Base-by-base conservation (phyloP, 37 sponge, comb jelly and placozoan species). In the Chondrosia reniformis region DNA sequence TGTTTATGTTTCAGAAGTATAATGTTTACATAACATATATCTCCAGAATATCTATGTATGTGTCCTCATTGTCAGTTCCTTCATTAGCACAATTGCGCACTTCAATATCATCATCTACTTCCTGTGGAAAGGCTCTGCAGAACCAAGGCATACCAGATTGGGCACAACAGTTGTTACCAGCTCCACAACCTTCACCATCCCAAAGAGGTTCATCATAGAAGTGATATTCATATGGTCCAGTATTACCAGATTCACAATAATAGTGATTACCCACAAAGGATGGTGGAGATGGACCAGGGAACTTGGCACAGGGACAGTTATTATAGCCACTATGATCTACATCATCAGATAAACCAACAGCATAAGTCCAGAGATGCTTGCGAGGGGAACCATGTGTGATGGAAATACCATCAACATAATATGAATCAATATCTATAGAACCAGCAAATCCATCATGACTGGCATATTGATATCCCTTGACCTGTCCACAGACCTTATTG, bases 311-410 rank as follows among this genome's bases (percentile, higher is more conserved):
- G 42, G 72, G 72, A 40, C 72, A 69, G 13, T 36, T 38, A 69
- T 69, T 1, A 34, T 25, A 21, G 5, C 31, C 6, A n/a, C n/a
- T n/a, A 44, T 39, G 42, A 21, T 7, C 22, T n/a, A 43, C 4
- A 33, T 61, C 31, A 22, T 66, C 34, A 67, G 5, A 37, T 38
- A 40, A 24, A 27, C 67, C 78, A 31, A 33, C 72, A 54, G 55
- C 84, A 64, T 61, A 77, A 2, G 84, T 77, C 84, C 84, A 84
- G 8, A 84, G 54, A 34, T 84, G 84, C 33, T 84, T 77, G 13
- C 84, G 34, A 4, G 78, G 78, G 10, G 25, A 24, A 7, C 83
- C 83, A 33, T 75, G 45, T 24, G 83, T 82, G 46, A 82, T 52
- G 34, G 74, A 69, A 22, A 84, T 45, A 30, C 84, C 84, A 41